Conservation (phyloP, 2,113 vertebrate genomes). For the Burhinus oedicnemus region DNA sequence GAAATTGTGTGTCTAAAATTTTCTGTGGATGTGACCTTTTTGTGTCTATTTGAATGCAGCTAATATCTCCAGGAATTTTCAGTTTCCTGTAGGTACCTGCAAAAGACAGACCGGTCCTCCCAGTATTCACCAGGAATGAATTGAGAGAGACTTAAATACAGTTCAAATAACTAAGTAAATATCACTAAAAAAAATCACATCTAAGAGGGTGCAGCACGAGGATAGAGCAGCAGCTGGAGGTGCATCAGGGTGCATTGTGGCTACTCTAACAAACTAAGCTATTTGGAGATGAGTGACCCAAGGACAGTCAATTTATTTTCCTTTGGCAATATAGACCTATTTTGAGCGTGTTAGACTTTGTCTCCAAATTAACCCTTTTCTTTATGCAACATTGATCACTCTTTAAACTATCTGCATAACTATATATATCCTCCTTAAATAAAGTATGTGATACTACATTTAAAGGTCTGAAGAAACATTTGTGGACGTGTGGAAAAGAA, state of each 20-base stretch:
- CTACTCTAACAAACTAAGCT: not conserved
- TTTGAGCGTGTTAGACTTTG: not conserved
- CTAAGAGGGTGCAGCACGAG: not conserved
- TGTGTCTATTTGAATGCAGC: not conserved
- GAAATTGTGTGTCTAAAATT: not conserved
- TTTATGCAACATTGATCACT: not conserved
- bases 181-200: not conserved
- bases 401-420: not conserved
- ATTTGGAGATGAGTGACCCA: not conserved
- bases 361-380: not conserved
- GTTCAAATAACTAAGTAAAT: not conserved
- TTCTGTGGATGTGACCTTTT: not conserved
- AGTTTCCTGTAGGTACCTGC: not conserved
- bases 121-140: not conserved
- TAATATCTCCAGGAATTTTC: not conserved
- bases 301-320: not conserved
- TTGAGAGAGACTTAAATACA: not conserved
- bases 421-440: not conserved
- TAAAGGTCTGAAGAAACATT: constrained; percentile 11
- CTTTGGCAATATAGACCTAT: not conserved
- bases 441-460: not conserved
- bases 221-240: not conserved
- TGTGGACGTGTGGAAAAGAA: not conserved
- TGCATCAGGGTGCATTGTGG: not conserved
- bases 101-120: not conserved